Percentiles rank a stretch among this genome's conserved stretches.
These are phyloP conservation scores for Panurus biarmicus DNA, from an alignment of 2,113 vertebrate genomes.

Conservation along the genomic window DNA sequence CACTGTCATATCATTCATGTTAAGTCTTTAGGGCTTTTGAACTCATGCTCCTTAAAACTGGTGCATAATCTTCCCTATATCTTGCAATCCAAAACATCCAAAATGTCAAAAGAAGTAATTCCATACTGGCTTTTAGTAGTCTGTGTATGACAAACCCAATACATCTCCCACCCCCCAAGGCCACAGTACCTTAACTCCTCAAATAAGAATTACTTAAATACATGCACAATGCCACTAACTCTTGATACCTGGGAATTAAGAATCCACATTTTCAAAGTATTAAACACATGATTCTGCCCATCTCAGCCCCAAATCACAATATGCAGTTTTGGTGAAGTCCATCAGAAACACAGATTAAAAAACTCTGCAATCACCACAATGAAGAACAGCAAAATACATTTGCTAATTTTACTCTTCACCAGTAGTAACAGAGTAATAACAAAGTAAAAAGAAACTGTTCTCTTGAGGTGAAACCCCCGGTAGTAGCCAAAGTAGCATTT, in stretches of 20 bases:
- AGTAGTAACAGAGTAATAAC: not conserved
- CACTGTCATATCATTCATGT: not conserved
- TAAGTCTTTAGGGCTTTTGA: not conserved
- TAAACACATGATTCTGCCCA: not conserved
- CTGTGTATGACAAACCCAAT: not conserved
- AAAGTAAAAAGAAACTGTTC: not conserved
- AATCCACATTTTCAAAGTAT: not conserved
- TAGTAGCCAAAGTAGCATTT: not conserved
- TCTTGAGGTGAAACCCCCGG: not conserved
- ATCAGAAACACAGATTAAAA: not conserved
- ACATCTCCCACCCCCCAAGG: rapidly evolving
- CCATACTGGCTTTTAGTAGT: not conserved
- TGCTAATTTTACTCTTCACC: not conserved
- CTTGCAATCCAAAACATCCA: not conserved
- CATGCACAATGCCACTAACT: not conserved
- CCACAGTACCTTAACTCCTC: not conserved
- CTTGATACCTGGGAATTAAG: not conserved
- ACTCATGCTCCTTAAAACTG: not conserved
- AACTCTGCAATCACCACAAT: not conserved
- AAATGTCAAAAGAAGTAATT: not conserved
- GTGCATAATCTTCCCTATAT: not conserved
- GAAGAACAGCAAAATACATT: not conserved
- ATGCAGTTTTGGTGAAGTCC: not conserved
- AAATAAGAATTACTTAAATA: not conserved
- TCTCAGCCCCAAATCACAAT: not conserved